Base-by-base conservation (phyloP, 2,797 vertebrate genomes). In the Molossus alvarezi region DNA sequence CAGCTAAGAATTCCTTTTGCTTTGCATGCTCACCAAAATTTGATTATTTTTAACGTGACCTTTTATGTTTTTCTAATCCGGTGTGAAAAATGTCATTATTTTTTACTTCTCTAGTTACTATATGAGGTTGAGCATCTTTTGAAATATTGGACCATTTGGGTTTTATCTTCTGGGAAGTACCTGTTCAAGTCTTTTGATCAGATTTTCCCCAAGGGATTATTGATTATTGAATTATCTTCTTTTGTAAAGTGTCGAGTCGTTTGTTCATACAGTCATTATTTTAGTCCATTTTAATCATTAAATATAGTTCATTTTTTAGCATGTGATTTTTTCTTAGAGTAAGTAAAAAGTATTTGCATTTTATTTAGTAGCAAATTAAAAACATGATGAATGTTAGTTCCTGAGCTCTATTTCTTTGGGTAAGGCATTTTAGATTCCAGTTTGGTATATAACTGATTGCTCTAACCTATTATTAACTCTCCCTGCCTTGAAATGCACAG, bases 341-440 rank as follows among this genome's bases (percentile, higher is more conserved):
- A 71, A 62, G 55, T 81, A 33, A 88, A 76, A 69, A 69, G 9
- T 58, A 37, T 76, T 90, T 94, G 58, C 0, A 33, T 77, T n/a
- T 67, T 60, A 81, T 27, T 90, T 76, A 86, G 45, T 90, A 88
- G 55, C 10, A 82, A 80, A 67, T 75, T 92, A 53, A 82, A 90
- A 97, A 29, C 20, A 88, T 53, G 75, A 65, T 91, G 25, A 84
- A 27, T 86, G 33, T 84, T 67, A 94, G 85, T 82, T 93, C 21
- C 45, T 60, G 86, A 73, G 6, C 10, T 76, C 17, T 77, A 1
- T 55, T 6, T 95, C 72, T 91, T 79, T 91, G n/a, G 33, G 21
- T 60, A 83, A 92, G 53, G 53, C 29, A 33, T 79, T 93, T 84
- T 95, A 64, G 90, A 79, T 75, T 93, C 60, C n/a, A 51, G 17